A percentile compares a stretch with the other conserved stretches of the same genome.
These are phyloP conservation scores for Agrochola litura DNA, from an alignment of 2,888 invertebrate genomes.

Conservation along the genomic window DNA sequence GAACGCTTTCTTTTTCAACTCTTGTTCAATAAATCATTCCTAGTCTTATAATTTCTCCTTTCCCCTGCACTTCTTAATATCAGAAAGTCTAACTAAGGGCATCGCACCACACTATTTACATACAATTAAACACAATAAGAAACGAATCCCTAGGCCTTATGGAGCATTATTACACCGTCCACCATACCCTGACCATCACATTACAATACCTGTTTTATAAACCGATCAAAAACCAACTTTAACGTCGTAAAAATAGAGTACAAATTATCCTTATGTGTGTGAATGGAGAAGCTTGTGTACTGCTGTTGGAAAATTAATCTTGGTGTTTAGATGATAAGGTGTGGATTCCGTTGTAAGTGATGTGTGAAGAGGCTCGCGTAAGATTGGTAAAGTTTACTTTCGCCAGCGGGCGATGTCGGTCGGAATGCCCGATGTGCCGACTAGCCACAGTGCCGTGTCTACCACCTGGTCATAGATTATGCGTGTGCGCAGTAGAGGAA, in stretches of 20 bases:
- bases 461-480: slow-evolving; percentile 74
- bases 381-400: slow-evolving; percentile 85
- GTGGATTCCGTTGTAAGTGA: slow-evolving; percentile 19
- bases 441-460: slow-evolving; percentile 83
- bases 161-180: slow-evolving; percentile 63
- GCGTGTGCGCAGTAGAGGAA: slow-evolving; percentile 35
- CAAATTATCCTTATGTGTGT: background rate
- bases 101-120: slow-evolving; percentile 64
- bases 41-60: slow-evolving; percentile 25
- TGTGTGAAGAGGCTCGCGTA: slow-evolving; percentile 65
- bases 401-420: slow-evolving; percentile 84
- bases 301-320: slow-evolving; percentile 31
- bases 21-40: too few relatives aligned
- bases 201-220: slow-evolving; percentile 49
- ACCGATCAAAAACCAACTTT: slow-evolving; percentile 34
- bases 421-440: slow-evolving; percentile 86
- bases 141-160: slow-evolving; percentile 70
- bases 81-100: slow-evolving; percentile 61
- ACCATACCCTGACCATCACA: slow-evolving; percentile 63
- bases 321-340: background rate
- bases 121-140: slow-evolving; percentile 69
- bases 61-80: slow-evolving; percentile 29
- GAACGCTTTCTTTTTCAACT: too few relatives aligned
- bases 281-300: slow-evolving; percentile 21
- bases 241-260: background rate